These are phyloP conservation scores for Falco berigora DNA, from an alignment of 2,797 vertebrate species.

Conservation along the genomic window DNA sequence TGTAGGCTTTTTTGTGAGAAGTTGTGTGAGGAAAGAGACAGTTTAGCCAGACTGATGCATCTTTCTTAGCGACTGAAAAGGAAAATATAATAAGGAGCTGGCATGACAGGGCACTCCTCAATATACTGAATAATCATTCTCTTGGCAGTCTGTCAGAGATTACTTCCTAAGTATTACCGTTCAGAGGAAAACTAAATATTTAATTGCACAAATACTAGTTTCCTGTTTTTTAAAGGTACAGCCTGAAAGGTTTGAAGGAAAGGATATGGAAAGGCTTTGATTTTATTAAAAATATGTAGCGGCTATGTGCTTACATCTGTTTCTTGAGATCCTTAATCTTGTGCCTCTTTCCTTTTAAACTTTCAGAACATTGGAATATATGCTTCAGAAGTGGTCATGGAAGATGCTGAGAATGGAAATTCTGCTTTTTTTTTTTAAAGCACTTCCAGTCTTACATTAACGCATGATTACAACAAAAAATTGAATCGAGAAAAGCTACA, in stretches of 20 bases:
- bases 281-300: not conserved
- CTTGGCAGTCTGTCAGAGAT: not conserved
- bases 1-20: not conserved
- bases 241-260: not conserved
- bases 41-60: not conserved
- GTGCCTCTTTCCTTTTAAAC: not conserved
- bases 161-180: not conserved
- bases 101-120: not conserved
- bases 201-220: not conserved
- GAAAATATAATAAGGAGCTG: not conserved
- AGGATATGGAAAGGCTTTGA: not conserved
- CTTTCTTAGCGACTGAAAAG: not conserved
- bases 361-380: not conserved
- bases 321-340: not conserved
- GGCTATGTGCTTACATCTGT: not conserved
- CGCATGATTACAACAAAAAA: not conserved
- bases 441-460: not conserved
- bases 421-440: not conserved
- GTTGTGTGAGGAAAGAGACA: not conserved
- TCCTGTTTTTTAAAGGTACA: not conserved
- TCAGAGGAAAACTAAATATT: not conserved
- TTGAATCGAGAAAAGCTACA: not conserved
- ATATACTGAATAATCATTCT: not conserved
- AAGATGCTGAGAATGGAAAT: not conserved
- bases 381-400: not conserved